These are phyloP conservation scores for Lithobates sylvaticus DNA, from an alignment of 2,797 vertebrate genomes.

Conservation along the genomic window DNA sequence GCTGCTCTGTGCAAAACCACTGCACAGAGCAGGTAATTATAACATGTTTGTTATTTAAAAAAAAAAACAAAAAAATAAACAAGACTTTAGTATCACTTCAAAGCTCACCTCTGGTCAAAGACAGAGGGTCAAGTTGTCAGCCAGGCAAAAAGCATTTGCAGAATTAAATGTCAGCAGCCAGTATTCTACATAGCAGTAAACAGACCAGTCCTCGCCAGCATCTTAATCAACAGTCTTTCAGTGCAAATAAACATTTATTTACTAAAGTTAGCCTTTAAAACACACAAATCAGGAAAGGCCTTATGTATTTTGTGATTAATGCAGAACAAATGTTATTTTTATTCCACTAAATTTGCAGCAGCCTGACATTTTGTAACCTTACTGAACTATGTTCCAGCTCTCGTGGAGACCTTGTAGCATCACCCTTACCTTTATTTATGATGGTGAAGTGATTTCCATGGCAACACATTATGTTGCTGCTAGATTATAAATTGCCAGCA, in stretches of 20 bases:
- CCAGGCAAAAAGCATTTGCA: too few species aligned
- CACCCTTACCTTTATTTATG: conserved; percentile 79
- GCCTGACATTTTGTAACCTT: conserved; percentile 57
- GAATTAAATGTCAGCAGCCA: too few species aligned
- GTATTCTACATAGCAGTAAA: neutral
- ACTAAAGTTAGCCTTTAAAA: conserved; percentile 8
- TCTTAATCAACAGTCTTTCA: neutral
- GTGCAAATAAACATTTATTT: conserved; percentile 51
- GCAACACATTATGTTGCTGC: conserved; percentile 76
- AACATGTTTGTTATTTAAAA: too few species aligned
- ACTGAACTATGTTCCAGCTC: conserved; percentile 72
- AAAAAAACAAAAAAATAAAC: too few species aligned
- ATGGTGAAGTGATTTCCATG: conserved; percentile 80
- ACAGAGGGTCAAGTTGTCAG: too few species aligned
- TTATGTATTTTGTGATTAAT: conserved; percentile 17
- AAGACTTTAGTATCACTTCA: too few species aligned
- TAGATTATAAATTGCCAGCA: conserved; percentile 74
- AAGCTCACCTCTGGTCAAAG: too few species aligned
- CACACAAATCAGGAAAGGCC: conserved; percentile 46
- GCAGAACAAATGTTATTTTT: conserved; percentile 59
- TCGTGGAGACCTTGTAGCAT: conserved; percentile 76
- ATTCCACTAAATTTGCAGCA: conserved; percentile 65
- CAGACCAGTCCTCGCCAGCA: neutral
- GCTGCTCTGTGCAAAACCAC: too few species aligned
- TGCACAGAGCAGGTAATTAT: too few species aligned